Conservation (phyloP, 2,113 vertebrate genomes). For the Amblyornis subalaris region DNA sequence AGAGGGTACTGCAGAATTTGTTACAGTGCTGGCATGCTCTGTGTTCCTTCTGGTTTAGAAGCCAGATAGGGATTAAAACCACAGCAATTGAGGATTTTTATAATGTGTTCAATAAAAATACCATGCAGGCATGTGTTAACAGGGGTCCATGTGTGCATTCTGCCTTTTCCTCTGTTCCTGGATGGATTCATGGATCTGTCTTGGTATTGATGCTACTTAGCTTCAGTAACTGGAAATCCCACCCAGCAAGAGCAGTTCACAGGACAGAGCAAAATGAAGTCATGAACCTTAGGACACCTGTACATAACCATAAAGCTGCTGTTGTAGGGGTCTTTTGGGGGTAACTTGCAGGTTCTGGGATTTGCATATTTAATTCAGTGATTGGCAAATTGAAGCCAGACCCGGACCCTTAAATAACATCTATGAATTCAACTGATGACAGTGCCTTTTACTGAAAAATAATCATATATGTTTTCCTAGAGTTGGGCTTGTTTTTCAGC, state of each 20-base stretch:
- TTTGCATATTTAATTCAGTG: neutral
- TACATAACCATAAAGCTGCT: neutral
- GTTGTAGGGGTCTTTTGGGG: neutral
- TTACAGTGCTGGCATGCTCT: neutral
- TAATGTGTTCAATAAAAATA: neutral
- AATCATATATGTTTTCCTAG: neutral
- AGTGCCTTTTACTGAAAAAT: neutral
- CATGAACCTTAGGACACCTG: neutral
- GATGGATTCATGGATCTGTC: neutral
- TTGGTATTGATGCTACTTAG: neutral
- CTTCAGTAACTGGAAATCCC: neutral
- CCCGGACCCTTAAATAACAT: neutral
- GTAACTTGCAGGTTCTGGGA: neutral
- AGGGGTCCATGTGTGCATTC: neutral
- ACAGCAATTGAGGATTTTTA: neutral
- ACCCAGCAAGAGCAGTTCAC: neutral
- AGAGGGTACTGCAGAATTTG: neutral
- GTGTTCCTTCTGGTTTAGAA: neutral
- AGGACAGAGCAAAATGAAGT: neutral
- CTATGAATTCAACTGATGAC: neutral
- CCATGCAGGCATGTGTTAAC: fast-evolving
- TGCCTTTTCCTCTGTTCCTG: neutral
- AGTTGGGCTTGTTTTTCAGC: neutral
- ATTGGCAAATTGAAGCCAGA: neutral
- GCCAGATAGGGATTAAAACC: neutral